These are phyloP conservation scores for Pseudeuparius sepicola DNA, from an alignment of 2,888 invertebrate species.

Conservation along the genomic window DNA sequence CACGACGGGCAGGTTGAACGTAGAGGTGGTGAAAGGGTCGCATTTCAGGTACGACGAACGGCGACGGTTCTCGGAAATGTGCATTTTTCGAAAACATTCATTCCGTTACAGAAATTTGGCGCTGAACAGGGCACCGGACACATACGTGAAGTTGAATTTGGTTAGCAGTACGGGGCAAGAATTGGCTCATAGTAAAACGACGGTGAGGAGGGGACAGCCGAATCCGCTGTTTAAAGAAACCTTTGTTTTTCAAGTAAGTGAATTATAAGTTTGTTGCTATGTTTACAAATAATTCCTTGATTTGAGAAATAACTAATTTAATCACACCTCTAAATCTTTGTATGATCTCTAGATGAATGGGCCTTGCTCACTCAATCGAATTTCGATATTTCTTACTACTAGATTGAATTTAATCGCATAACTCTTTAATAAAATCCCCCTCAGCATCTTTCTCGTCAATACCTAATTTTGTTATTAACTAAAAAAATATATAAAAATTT, in stretches of 20 bases:
- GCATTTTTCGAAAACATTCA: not conserved
- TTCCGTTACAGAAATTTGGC: constrained; percentile 56
- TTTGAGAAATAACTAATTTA: too few species aligned
- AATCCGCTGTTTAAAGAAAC: constrained; percentile 94
- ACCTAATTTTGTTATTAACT: too few species aligned
- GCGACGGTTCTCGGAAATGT: not conserved
- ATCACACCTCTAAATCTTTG: too few species aligned
- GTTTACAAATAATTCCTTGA: too few species aligned
- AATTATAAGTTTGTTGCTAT: too few species aligned
- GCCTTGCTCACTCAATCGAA: too few species aligned
- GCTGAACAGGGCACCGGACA: constrained; percentile 77
- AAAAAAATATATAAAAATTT: too few species aligned
- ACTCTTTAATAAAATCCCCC: too few species aligned
- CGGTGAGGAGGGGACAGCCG: constrained; percentile 83
- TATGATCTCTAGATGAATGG: too few species aligned
- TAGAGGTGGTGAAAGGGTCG: constrained; percentile 76
- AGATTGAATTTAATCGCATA: too few species aligned
- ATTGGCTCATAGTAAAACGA: constrained; percentile 87
- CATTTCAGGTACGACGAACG: constrained; percentile 52
- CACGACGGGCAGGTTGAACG: constrained; percentile 85
- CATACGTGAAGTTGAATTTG: constrained; percentile 85
- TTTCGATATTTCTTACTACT: too few species aligned
- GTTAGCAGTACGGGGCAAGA: constrained; percentile 90
- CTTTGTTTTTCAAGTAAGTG: constrained; percentile 81
- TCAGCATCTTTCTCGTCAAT: too few species aligned